These are phyloP conservation scores for Myotis brandtii DNA, from an alignment of 2,113 vertebrate genomes.

Conservation along the genomic window DNA sequence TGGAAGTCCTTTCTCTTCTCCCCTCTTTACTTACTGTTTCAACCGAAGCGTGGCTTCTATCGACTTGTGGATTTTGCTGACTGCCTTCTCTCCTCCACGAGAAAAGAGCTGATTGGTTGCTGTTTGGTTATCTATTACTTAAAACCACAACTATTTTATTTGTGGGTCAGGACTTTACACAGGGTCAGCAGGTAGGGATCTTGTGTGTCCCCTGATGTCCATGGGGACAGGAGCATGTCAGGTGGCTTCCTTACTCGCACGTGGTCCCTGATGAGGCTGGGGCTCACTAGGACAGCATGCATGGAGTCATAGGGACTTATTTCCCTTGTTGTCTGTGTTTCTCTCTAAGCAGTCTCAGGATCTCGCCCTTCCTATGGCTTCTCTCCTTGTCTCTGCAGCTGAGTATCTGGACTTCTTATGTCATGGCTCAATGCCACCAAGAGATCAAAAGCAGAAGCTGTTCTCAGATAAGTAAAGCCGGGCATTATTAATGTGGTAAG, in stretches of 20 bases:
- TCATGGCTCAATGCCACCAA: background rate
- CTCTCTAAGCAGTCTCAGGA: background rate
- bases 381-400: background rate
- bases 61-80: background rate
- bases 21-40: background rate
- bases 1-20: background rate
- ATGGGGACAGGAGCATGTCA: background rate
- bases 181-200: too few species aligned
- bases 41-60: background rate
- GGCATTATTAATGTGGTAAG: background rate
- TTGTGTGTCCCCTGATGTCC: background rate
- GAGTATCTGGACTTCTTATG: background rate
- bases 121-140: background rate
- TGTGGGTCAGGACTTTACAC: background rate
- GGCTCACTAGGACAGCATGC: background rate
- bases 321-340: background rate
- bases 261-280: too few species aligned
- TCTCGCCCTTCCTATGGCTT: background rate
- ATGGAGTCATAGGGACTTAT: background rate
- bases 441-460: background rate
- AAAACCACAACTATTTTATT: background rate
- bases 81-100: background rate
- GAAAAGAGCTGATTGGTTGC: background rate
- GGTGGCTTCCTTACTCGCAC: background rate
- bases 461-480: background rate